Evolutionary conservation across 2,797 vertebrate genomes (phyloP).

Genomic region (Brachyrhaphis roseni): DNA sequence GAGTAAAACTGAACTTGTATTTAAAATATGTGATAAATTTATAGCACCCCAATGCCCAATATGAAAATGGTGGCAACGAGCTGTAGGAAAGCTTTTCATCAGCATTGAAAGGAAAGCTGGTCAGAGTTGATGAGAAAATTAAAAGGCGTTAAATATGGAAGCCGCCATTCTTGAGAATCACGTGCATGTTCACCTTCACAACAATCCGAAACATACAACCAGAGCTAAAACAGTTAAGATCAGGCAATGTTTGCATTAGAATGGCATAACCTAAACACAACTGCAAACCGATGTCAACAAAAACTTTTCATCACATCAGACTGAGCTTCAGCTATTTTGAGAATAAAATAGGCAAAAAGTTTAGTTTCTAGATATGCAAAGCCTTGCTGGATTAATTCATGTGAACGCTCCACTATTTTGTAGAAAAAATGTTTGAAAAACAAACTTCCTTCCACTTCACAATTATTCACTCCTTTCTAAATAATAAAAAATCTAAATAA

Average conservation of each 20-base stretch:
- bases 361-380: background rate
- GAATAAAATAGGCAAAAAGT: background rate
- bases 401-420: background rate
- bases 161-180: background rate
- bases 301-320: background rate
- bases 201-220: background rate
- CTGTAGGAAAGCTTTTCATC: background rate
- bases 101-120: background rate
- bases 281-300: background rate
- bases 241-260: background rate
- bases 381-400: too few species aligned
- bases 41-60: background rate
- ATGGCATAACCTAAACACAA: background rate
- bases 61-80: background rate
- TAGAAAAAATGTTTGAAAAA: background rate
- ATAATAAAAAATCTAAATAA: background rate
- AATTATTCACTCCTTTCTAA: background rate
- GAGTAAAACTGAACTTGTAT: background rate
- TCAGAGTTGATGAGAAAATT: background rate
- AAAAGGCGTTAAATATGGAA: background rate
- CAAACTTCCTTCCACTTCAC: background rate
- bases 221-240: background rate
- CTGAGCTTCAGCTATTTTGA: background rate
- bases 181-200: background rate
- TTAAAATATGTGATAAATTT: background rate